Conservation (phyloP, 2,888 invertebrate genomes). For the Ormyrus thymus region DNA sequence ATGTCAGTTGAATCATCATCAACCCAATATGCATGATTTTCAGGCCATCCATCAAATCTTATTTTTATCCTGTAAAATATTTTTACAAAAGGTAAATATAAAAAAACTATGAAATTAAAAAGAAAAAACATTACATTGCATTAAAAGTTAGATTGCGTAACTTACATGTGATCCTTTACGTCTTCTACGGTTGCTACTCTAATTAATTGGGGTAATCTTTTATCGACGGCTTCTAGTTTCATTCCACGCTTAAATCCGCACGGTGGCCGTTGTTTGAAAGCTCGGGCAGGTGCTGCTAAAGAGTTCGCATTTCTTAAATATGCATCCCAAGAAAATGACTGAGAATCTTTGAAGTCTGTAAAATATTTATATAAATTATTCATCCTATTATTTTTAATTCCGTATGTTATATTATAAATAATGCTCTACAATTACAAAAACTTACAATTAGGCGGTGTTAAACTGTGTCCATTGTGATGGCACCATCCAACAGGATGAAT, state of each 20-base stretch:
- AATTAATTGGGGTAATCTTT: conserved; percentile 87
- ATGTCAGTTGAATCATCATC: conserved; percentile 94
- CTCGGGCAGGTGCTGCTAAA: conserved; percentile 85
- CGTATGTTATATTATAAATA: background rate
- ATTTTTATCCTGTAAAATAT: conserved; percentile 75
- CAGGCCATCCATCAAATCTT: conserved; percentile 93
- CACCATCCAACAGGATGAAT: conserved; percentile 97
- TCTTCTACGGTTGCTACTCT: conserved; percentile 89
- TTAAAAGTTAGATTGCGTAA: conserved; percentile 44
- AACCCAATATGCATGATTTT: conserved; percentile 89
- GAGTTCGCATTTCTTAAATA: conserved; percentile 87
- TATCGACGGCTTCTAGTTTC: conserved; percentile 93
- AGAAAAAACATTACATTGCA: background rate
- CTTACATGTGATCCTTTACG: conserved; percentile 80
- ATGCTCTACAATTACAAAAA: background rate
- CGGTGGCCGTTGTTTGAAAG: conserved; percentile 87
- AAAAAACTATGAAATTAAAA: conserved; percentile 3
- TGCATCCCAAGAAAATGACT: conserved; percentile 88
- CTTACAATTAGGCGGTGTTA: conserved; percentile 91
- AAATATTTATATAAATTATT: conserved; percentile 52
- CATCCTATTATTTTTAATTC: background rate
- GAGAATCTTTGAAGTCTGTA: conserved; percentile 82
- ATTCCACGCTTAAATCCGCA: conserved; percentile 88
- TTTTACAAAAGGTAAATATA: background rate
- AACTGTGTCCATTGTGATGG: conserved; percentile 83